Evolutionary conservation across 2,113 vertebrate genomes (phyloP), one percentile per base, ranked within the genome.

Genomic region (Pseudorasbora parva): DNA sequence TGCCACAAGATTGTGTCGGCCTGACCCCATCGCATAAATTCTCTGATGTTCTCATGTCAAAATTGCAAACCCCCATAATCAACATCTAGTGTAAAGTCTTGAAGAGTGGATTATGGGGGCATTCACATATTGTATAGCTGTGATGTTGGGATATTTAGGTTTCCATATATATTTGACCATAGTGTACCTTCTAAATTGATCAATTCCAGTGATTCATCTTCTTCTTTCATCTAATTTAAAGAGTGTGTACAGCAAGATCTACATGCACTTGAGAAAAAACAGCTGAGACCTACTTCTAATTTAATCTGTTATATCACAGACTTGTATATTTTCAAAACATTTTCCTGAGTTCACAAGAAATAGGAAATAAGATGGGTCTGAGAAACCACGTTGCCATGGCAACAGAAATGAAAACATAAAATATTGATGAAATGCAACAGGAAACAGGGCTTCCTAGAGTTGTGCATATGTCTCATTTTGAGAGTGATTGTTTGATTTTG

Each of bases 401-500:
- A 85, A 85, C 68, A 10, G 59, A 85, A 85, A 85, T 74, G 77
- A 79, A 85, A 85, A 81, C 68, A 81, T 85, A 27, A 73, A 85
- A 85, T 85, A 81, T 80, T 80, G 76, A 81, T 84, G 77, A 47
- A 84, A 69, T 73, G 77, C 68, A 64, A 79, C 76, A 79, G 54
- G 64, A 78, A 76, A 51, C 11, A 14, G 45, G 49, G 43, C 43
- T 73, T 73, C 37, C 51, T 62, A 33, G 21, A n/a, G 19, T 69
- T 85, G 21, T 43, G 77, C 56, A 64, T 80, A 43, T 43, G 68
- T 69, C 74, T 68, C 49, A 30, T 57, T 76, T 64, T 83, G 33
- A 45, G 43, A 51, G 45, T 37, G 45, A 23, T 83, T 54, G 47
- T 84, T 69, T 84, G 74, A 83, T 84, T 59, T 74, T 1, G 27